phyloP scores from a whole-genome alignment of 2,113 vertebrate genomes.

The chimpanzee (Pan troglodytes) region DNA sequence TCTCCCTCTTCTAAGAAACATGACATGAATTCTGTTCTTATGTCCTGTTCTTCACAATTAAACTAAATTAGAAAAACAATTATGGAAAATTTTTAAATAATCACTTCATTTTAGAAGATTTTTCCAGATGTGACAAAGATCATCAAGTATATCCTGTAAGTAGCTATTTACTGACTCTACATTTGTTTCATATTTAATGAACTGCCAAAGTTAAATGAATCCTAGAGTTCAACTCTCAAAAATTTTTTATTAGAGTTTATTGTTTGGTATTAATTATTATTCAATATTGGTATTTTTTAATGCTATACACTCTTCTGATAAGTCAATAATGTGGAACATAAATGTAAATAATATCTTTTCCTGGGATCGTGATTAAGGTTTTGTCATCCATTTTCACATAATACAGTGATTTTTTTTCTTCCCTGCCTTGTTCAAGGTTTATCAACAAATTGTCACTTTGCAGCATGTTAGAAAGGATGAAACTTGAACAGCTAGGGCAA shows the following conservation, averaged over 20 bases:
- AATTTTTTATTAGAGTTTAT: background rate
- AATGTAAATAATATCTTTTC: background rate
- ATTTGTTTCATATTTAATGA: background rate
- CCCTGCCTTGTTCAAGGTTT: background rate
- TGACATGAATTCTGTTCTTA: background rate
- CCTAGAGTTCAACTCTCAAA: background rate
- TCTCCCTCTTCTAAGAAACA: background rate
- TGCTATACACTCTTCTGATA: background rate
- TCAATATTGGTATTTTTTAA: background rate
- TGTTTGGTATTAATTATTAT: background rate
- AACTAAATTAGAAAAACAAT: conserved; percentile 22
- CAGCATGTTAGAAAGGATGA: background rate
- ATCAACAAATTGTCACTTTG: background rate
- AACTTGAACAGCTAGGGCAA: background rate
- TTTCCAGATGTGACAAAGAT: background rate
- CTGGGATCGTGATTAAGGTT: background rate
- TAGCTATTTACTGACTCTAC: background rate
- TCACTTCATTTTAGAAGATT: background rate
- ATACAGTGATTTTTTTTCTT: background rate
- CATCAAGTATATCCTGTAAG: background rate
- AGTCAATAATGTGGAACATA: background rate
- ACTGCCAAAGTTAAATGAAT: background rate
- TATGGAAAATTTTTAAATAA: background rate
- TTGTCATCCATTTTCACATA: background rate
- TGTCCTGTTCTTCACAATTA: background rate